Base-by-base conservation (phyloP, 2,797 vertebrate genomes). In the Epinephelus malabaricus region DNA sequence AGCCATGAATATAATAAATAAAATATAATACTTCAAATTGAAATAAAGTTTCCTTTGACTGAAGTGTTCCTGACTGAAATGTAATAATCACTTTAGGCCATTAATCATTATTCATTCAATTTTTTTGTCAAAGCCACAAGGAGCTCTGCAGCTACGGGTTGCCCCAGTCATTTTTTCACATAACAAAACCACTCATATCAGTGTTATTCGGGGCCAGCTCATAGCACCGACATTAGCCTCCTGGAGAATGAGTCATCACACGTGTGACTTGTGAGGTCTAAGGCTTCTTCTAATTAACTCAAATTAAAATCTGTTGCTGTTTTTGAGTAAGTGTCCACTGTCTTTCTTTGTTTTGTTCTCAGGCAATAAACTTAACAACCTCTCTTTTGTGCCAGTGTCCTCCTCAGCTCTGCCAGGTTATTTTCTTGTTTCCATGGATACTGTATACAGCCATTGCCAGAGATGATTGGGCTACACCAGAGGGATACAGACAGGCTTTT, bases 341-440 rank as follows among this genome's bases (percentile, higher is more conserved):
- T 15, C 47, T 77, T 47, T 63, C 47, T 77, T 47, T 63, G 27
- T 34, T 71, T 76, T 73, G 46, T 70, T 73, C 23, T 27, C 12
- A 0, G 11, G 12, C 30, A 38, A 73, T 54, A 64, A 66, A 73
- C 68, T 60, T 55, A 54, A 72, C 46, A 65, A 17, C 27, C 43
- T 23, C 7, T 34, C 43, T 47, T 69, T 51, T 56, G 55, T 70
- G 63, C 71, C 30, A 65, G 23, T 15, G 43, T 68, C 51, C 58
- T 69, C 13, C n/a, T 67, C 21, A 69, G 59, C 45, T 61, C 61
- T 73, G 64, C 56, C 76, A 73, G 84, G 63, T 80, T 62, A 66
- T 73, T 73, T 62, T 74, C 76, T 78, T 78, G 81, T 91, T 86
- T 79, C 84, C 73, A 91, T 87, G 75, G 88, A 81, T 67, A 85